Conservation (phyloP, 2,888 invertebrate species). For the Metacarcinus magister region DNA sequence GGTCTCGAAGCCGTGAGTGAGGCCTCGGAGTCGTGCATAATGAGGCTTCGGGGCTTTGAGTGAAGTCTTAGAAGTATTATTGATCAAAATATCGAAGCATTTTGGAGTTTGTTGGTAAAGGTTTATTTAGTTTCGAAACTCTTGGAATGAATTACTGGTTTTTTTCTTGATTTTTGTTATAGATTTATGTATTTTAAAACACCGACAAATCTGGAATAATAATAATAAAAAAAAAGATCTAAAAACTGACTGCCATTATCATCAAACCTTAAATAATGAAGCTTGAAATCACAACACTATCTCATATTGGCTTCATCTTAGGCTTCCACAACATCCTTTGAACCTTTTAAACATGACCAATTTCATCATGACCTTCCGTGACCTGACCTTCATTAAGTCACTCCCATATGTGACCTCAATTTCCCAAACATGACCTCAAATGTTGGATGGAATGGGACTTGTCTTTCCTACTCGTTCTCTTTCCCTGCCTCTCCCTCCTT, state of each 20-base stretch:
- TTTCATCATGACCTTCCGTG: not conserved
- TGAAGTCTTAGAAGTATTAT: not conserved
- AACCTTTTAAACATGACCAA: not conserved
- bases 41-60: constrained; percentile 1
- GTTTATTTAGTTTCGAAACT: not conserved
- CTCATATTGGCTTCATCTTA: not conserved
- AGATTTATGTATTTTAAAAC: too few species aligned
- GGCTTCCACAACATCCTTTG: not conserved
- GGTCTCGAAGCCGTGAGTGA: constrained; percentile 11
- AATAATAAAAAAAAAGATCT: too few species aligned
- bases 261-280: too few species aligned
- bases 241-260: too few species aligned
- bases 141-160: not conserved
- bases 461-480: not conserved
- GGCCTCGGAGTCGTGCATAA: constrained; percentile 4
- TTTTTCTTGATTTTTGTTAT: not conserved
- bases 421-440: not conserved
- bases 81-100: not conserved
- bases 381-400: constrained; percentile 35
- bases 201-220: too few species aligned
- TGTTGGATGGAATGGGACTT: not conserved
- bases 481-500: not conserved
- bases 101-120: not conserved
- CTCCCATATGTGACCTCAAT: constrained; percentile 16
- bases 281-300: too few species aligned